Evolutionary conservation across 2,113 vertebrate genomes (phyloP).

Genomic region (Ahaetulla prasina): DNA sequence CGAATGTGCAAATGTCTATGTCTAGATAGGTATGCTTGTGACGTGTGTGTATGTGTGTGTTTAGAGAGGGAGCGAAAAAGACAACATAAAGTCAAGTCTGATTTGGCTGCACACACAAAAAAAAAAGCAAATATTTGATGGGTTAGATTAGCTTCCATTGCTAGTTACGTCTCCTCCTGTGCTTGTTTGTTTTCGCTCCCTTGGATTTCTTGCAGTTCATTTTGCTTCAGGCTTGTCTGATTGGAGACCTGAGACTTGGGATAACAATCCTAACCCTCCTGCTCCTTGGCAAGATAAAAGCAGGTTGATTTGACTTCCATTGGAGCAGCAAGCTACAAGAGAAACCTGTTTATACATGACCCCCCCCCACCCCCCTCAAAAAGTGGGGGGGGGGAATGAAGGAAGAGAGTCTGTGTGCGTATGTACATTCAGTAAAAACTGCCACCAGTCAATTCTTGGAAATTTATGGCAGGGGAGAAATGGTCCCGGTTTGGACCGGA

Average conservation of each 20-base stretch:
- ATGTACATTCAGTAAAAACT: neutral
- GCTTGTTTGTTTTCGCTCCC: slow-evolving; percentile 69
- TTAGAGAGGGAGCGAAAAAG: neutral
- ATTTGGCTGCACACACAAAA: neutral
- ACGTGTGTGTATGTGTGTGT: neutral
- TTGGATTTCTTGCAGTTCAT: slow-evolving; percentile 78
- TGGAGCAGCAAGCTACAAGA: slow-evolving; percentile 45
- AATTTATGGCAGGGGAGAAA: too few relatives aligned
- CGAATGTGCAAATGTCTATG: neutral
- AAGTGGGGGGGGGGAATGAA: neutral
- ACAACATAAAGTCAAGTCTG: neutral
- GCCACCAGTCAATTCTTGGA: neutral
- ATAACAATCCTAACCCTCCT: slow-evolving; percentile 54
- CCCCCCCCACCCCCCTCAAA: neutral
- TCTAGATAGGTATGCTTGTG: neutral
- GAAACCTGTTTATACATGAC: neutral
- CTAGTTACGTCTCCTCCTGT: slow-evolving; percentile 46
- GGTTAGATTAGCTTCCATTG: slow-evolving; percentile 46
- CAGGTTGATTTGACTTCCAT: slow-evolving; percentile 53
- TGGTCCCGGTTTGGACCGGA: too few relatives aligned
- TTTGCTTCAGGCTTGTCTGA: slow-evolving; percentile 78
- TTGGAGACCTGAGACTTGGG: slow-evolving; percentile 79
- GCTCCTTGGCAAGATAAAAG: slow-evolving; percentile 77
- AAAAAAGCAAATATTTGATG: slow-evolving; percentile 1
- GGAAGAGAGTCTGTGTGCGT: too few relatives aligned